Base-by-base conservation (phyloP, 92 coral and sea anemone genomes). In the Umimayanthus kanabou region DNA sequence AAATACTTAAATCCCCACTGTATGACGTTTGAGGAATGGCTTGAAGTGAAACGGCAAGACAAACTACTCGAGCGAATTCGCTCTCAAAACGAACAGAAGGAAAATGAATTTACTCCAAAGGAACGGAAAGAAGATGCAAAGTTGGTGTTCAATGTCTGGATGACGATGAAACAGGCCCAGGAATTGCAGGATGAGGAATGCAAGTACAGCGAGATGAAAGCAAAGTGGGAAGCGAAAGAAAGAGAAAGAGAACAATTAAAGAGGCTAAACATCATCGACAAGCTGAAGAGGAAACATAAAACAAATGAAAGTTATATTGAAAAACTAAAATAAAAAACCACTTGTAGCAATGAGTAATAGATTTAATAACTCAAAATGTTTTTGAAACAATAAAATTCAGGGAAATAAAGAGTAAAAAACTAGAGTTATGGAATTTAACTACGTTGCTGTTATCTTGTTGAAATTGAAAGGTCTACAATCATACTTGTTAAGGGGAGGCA, bases 1-100 rank as follows among this genome's bases (percentile, higher is more conserved):
- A 90, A 84, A 80, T 92, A 88, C 66, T 88, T 95, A 82, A 94
- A 94, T 74, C 99, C 98, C 4, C 95, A 90, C 47, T 93, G 89
- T 58, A 89, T 93, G 87, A 94, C 99, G 11, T 97, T 92, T 89
- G 99, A 97, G 25, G 96, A 97, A 71, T 97, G 99, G 99, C 75
- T 95, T 39, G 98, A 92, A n/a, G 89, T 92, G 23, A 97, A 97
- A 77, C 95, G 88, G 25, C 92, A 91, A 3, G 91, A 95, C 39
- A 89, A 91, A 30, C 86, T 91, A n/a, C 81, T 97, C 23, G 96
- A 97, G 47, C 90, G 94, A 39, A 82, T 90, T 28, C 97, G 94
- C 28, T 87, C 92, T 23, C 94, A 94, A 82, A 95, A 92, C 80
- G 89, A 90, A 39, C 95, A 94, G 25, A 89, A 91, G 6, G 75